Evolutionary conservation across 2,888 invertebrate genomes (phyloP), one percentile per base, ranked within the genome.

Genomic region (Hermaeophaga mercurialis): DNA sequence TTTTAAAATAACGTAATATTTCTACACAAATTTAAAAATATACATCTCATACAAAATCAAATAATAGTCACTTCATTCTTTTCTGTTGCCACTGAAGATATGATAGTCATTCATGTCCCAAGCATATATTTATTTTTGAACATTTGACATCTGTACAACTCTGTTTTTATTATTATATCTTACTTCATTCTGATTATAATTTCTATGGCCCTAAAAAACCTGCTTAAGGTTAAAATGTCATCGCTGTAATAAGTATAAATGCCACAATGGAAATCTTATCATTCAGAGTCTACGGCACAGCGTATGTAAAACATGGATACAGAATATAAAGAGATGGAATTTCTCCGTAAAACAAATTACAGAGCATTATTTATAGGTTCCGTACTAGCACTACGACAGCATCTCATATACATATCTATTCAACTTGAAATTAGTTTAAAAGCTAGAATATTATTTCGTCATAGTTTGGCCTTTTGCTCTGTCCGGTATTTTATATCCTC

Each of bases 361-460:
- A 12, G n/a, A 18, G 31, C 26, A 63, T 61, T 59, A 61, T 61
- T 59, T 48, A 61, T 43, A 24, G 33, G 36, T 44, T 19, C 33
- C 38, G 12, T 45, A 48, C 26, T n/a, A 41, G 41, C 53, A 50
- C 33, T 22, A 28, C 24, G 60, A 60, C 58, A 62, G 53, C 53
- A 45, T 58, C 58, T 34, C 31, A 34, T 58, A 58, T 43, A 5
- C 22, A 4, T 9, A 41, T 60, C 39, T 52, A 46, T 53, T 53
- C 34, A 45, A 56, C 19, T 6, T 14, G 1, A 18, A 12, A 34
- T 33, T 46, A 46, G 19, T 46, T 46, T 12, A 34, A 14, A 12
- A 6, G 46, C 46, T 17, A 3, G 31, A n/a, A 2, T 3, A 44
- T 28, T 28, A 6, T 28, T 7, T 28, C 28, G 28, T 9, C n/a